Conservation (phyloP, 2,113 vertebrate genomes). For the Eptatretus burgeri region DNA sequence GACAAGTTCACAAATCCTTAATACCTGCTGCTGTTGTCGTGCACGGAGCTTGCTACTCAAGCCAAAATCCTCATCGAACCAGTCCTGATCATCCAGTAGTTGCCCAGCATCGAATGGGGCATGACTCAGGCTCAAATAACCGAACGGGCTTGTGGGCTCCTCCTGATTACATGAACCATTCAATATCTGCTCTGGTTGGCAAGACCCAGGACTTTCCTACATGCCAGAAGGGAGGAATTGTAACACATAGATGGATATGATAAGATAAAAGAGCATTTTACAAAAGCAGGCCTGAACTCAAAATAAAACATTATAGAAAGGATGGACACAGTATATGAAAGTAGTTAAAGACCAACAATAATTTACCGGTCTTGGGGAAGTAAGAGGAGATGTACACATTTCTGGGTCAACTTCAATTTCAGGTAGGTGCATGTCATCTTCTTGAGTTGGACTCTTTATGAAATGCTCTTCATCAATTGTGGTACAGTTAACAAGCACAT, state of each 20-base stretch:
- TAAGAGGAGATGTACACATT: too few species aligned
- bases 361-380: too few species aligned
- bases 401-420: too few species aligned
- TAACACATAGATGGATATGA: not conserved
- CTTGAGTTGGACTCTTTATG: too few species aligned
- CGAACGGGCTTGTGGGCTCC: slow-evolving; percentile 56
- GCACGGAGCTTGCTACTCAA: slow-evolving; percentile 37
- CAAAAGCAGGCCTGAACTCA: not conserved
- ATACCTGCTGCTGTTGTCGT: slow-evolving; percentile 20
- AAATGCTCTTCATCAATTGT: too few species aligned
- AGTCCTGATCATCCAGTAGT: slow-evolving; percentile 70
- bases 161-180: slow-evolving; percentile 54
- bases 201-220: not conserved
- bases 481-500: too few species aligned
- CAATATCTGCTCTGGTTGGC: slow-evolving; percentile 44
- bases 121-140: slow-evolving; percentile 53
- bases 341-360: too few species aligned
- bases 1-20: too few species aligned
- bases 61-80: slow-evolving; percentile 96
- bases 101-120: slow-evolving; percentile 29
- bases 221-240: not conserved
- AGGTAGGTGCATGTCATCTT: too few species aligned
- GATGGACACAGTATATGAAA: too few species aligned
- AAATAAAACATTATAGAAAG: not conserved
- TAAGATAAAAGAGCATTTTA: not conserved